phyloP scores from a whole-genome alignment of 2,797 vertebrate species.

The Lagocephalus sceleratus region DNA sequence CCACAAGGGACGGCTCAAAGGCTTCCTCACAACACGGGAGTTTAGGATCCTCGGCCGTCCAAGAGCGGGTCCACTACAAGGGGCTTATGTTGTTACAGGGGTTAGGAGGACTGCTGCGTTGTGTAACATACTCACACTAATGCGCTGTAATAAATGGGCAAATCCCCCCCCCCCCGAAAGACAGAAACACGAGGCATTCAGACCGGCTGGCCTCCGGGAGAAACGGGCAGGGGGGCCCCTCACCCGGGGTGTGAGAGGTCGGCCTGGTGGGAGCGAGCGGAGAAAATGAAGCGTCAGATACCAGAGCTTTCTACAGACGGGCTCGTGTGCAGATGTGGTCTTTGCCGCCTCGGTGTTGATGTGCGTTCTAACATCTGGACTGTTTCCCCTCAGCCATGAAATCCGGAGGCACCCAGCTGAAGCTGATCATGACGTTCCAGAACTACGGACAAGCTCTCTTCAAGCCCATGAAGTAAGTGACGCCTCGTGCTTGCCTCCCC shows the following conservation, averaged over 20 bases:
- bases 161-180: slow-evolving; percentile 64
- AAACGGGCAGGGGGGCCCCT: slow-evolving; percentile 34
- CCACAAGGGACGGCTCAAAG: slow-evolving; percentile 27
- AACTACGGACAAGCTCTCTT: slow-evolving; percentile 93
- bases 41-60: slow-evolving; percentile 29
- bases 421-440: slow-evolving; percentile 98
- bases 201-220: slow-evolving; percentile 37
- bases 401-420: slow-evolving; percentile 97
- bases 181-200: slow-evolving; percentile 59
- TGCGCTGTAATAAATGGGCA: slow-evolving; percentile 64
- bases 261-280: slow-evolving; percentile 13
- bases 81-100: slow-evolving; percentile 54
- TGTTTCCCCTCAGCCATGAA: slow-evolving; percentile 87
- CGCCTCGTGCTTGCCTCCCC: neutral
- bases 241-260: slow-evolving; percentile 16
- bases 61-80: slow-evolving; percentile 47
- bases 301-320: slow-evolving; percentile 16
- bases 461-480: slow-evolving; percentile 82
- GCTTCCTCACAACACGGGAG: slow-evolving; percentile 18
- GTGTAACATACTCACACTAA: slow-evolving; percentile 66
- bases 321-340: slow-evolving; percentile 30
- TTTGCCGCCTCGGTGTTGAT: neutral
- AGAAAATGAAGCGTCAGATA: no score
- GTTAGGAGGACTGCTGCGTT: slow-evolving; percentile 48
- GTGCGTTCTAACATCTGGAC: slow-evolving; percentile 30